Evolutionary conservation across 2,113 vertebrate genomes (phyloP).

Genomic region (Tursiops truncatus): DNA sequence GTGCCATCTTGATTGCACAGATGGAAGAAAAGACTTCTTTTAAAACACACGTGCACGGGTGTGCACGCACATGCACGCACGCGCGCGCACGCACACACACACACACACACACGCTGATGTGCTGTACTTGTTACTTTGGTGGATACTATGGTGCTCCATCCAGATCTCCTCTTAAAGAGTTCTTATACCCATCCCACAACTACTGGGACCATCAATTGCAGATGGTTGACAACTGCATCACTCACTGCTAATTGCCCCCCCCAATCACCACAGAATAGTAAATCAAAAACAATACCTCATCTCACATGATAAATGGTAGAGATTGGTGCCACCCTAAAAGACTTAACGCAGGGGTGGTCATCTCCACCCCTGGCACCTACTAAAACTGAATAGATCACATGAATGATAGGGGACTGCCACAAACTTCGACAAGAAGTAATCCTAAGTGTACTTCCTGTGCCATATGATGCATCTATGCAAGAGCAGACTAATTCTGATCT

Average conservation of each 20-base stretch:
- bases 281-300: neutral
- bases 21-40: neutral
- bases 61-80: too few relatives aligned
- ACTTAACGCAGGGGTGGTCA: neutral
- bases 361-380: neutral
- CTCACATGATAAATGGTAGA: neutral
- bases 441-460: neutral
- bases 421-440: neutral
- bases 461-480: neutral
- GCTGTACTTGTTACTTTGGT: neutral
- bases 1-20: neutral
- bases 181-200: neutral
- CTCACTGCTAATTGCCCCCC: neutral
- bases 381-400: neutral
- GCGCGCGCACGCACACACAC: too few relatives aligned
- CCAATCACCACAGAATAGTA: neutral
- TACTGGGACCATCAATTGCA: neutral
- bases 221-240: neutral
- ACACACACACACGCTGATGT: neutral
- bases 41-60: neutral
- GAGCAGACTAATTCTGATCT: neutral
- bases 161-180: neutral
- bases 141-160: neutral
- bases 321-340: neutral
- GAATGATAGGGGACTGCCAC: neutral